These are phyloP conservation scores for Agrotis puta DNA, from an alignment of 2,888 invertebrate genomes.

Conservation along the genomic window DNA sequence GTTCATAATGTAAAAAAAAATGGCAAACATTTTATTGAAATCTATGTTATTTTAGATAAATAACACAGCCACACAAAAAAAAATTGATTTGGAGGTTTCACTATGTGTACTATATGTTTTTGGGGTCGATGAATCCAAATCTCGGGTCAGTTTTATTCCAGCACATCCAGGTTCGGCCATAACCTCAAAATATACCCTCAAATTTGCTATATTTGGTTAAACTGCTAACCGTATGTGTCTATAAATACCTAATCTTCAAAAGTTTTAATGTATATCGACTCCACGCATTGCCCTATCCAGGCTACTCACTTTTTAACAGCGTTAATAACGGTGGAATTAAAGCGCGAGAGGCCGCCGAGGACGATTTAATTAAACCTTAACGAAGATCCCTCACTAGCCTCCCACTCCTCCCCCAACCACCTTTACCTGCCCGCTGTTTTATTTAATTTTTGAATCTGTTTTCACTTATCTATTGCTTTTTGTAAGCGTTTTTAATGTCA, in stretches of 20 bases:
- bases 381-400: constrained; percentile 80
- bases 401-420: constrained; percentile 54
- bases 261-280: constrained; percentile 52
- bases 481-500: constrained; percentile 54
- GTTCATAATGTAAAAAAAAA: too few species aligned
- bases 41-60: too few species aligned
- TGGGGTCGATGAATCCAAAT: too few species aligned
- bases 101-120: too few species aligned
- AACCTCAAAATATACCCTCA: too few species aligned
- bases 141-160: too few species aligned
- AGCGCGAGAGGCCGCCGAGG: constrained; percentile 89
- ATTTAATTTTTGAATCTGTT: constrained; percentile 85
- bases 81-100: too few species aligned
- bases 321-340: constrained; percentile 91
- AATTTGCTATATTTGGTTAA: too few species aligned
- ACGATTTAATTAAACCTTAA: constrained; percentile 91
- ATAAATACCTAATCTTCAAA: neutral
- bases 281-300: constrained; percentile 67
- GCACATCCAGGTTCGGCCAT: too few species aligned
- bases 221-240: too few species aligned
- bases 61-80: too few species aligned
- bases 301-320: constrained; percentile 90
- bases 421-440: constrained; percentile 85
- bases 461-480: constrained; percentile 59
- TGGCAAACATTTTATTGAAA: too few species aligned